Base-by-base conservation (phyloP, 2,888 invertebrate species). In the Eremobia ochroleuca region DNA sequence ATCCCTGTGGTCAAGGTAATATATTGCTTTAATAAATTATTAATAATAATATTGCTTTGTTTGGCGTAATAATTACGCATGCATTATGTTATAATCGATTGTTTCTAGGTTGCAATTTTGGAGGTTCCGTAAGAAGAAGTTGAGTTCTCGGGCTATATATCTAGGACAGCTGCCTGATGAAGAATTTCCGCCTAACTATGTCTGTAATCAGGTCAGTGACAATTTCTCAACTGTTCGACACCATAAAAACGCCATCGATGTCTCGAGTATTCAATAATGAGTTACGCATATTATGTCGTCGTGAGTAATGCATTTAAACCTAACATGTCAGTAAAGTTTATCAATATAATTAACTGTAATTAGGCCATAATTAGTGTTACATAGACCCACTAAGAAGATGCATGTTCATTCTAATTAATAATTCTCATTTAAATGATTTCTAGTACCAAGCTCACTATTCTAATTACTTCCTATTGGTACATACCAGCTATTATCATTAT, bases 171-270 rank as follows among this genome's bases (percentile, higher is more conserved):
- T 98, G 64, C 98, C 98, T 86, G 97, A 97, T 73, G 98, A 98
- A 91, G 99, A 98, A 91, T 99, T 98, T 96, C 99, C 99, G 77
- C 98, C 99, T 79, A 99, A 99, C 97, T 98, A 99, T 91, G 99
- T 99, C 86, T 98, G 99, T 91, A 99, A 99, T 97, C 99, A 99
- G 97, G 97, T 97, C 87, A 94, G 94, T 91, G 74, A 31, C 15
- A 69, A 75, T 79, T 64, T 83, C 28, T 73, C 31, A 46, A 71
- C 34, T 31, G 62, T 78, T 70, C 25, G 6, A 78, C 55, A 49
- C 58, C 61, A 69, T 66, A 13, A 59, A 72, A 69, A 61, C 31
- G 31, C 64, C 43, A 66, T 21, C 28, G 15, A 43, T 15, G 9
- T 28, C 15, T 55, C 34, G 11, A 2, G 15, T 71, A 34, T 34